Evolutionary conservation across 2,888 invertebrate genomes (phyloP).

Genomic region (Diaphora mendica): DNA sequence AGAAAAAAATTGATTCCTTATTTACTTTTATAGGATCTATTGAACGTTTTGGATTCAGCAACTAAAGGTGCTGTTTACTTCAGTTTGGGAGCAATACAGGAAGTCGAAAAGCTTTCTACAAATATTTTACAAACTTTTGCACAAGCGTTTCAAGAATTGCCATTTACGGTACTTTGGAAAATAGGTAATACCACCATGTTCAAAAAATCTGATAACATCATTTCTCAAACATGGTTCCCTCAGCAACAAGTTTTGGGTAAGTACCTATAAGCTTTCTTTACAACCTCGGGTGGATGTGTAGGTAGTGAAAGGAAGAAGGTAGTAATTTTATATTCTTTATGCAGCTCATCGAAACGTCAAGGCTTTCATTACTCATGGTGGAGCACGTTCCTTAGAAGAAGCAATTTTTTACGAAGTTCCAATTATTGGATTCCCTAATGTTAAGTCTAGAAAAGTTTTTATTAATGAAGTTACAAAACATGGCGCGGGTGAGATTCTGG

Average conservation of each 20-base stretch:
- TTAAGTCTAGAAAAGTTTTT: conserved; percentile 72
- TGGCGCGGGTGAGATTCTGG: conserved; percentile 75
- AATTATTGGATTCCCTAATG: conserved; percentile 74
- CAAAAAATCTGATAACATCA: conserved; percentile 77
- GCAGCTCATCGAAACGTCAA: conserved; percentile 79
- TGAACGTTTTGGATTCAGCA: conserved; percentile 71
- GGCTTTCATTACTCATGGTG: conserved; percentile 79
- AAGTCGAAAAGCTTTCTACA: conserved; percentile 74
- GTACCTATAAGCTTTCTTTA: background rate
- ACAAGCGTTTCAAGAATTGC: conserved; percentile 79
- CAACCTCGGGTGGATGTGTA: background rate
- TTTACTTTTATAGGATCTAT: conserved; percentile 68
- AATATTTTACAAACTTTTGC: conserved; percentile 72
- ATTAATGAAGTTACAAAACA: conserved; percentile 72
- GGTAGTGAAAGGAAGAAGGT: background rate
- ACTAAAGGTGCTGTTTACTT: conserved; percentile 81
- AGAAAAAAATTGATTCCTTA: background rate
- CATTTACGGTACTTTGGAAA: conserved; percentile 84
- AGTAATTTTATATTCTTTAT: conserved; percentile 31
- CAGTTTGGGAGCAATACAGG: conserved; percentile 82
- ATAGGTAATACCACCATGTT: conserved; percentile 77
- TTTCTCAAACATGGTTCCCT: conserved; percentile 82
- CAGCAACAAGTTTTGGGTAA: conserved; percentile 86
- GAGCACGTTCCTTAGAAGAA: conserved; percentile 79
- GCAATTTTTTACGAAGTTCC: conserved; percentile 78